Evolutionary conservation across 2,113 vertebrate genomes (phyloP).

Genomic region (Proteles cristata): DNA sequence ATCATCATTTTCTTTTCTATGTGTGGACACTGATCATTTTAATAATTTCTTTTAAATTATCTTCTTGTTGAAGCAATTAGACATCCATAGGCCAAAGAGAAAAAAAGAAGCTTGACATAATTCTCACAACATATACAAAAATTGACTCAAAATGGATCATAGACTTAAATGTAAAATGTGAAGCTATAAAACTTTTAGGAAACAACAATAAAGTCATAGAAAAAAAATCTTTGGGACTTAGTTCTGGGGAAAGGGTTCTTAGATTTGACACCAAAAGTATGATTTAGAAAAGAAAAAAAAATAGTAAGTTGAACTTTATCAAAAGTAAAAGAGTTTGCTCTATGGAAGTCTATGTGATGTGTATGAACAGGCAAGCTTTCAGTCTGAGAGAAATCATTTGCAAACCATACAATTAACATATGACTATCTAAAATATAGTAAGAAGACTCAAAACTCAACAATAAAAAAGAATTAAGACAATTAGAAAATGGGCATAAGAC

Average conservation of each 20-base stretch:
- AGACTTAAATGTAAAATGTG: neutral
- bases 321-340: neutral
- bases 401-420: neutral
- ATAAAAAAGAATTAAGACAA: neutral
- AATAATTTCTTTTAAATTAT: neutral
- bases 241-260: neutral
- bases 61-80: neutral
- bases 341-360: neutral
- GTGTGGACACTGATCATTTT: neutral
- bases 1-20: neutral
- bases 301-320: neutral
- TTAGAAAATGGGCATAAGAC: neutral
- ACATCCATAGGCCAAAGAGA: neutral
- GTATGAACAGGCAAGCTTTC: neutral
- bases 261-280: neutral
- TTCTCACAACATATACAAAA: neutral
- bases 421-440: neutral
- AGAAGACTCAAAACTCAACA: neutral
- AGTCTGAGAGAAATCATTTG: neutral
- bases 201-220: neutral
- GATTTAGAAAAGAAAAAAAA: neutral
- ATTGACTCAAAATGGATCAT: neutral
- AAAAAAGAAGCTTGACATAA: neutral
- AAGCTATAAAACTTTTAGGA: neutral
- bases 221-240: neutral